phyloP scores from a whole-genome alignment of 1,140 invertebrate species.

The Drosophila asahinai region DNA sequence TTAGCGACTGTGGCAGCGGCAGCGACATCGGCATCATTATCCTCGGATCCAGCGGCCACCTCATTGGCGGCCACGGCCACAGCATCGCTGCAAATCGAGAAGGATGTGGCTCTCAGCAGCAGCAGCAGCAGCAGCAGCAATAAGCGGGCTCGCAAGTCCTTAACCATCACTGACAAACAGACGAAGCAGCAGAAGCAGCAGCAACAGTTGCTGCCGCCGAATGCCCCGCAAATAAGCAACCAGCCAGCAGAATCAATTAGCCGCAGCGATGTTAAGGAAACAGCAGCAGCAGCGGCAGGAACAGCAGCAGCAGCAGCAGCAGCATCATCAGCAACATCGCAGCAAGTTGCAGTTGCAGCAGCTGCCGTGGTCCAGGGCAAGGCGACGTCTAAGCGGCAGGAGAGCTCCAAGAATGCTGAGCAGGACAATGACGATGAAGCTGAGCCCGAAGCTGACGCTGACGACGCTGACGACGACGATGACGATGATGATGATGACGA shows the following conservation, averaged over 20 bases:
- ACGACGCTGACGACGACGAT: conserved; percentile 16
- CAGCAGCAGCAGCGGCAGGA: conserved; percentile 23
- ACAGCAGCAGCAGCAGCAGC: conserved; percentile 19
- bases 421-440: conserved; percentile 25
- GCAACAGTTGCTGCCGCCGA: conserved; percentile 62
- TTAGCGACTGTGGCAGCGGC: conserved; percentile 54
- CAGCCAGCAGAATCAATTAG: conserved; percentile 68
- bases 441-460: conserved; percentile 29
- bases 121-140: conserved; percentile 11
- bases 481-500: conserved; percentile 29
- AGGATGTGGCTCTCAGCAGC: conserved; percentile 34
- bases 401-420: conserved; percentile 16
- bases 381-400: conserved; percentile 33
- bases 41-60: conserved; percentile 22
- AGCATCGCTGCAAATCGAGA: conserved; percentile 35
- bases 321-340: conserved; percentile 23
- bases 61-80: conserved; percentile 34
- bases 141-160: conserved; percentile 74
- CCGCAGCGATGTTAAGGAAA: conserved; percentile 57
- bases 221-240: conserved; percentile 80
- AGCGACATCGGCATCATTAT: conserved; percentile 39
- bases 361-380: conserved; percentile 47
- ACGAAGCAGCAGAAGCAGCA: conserved; percentile 30
- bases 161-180: conserved; percentile 53
- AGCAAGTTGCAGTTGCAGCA: conserved; percentile 21